A percentile compares a stretch with the other conserved stretches of the same genome.
These are phyloP conservation scores for Scolopax mira DNA, from an alignment of 2,113 vertebrate species.

Conservation along the genomic window DNA sequence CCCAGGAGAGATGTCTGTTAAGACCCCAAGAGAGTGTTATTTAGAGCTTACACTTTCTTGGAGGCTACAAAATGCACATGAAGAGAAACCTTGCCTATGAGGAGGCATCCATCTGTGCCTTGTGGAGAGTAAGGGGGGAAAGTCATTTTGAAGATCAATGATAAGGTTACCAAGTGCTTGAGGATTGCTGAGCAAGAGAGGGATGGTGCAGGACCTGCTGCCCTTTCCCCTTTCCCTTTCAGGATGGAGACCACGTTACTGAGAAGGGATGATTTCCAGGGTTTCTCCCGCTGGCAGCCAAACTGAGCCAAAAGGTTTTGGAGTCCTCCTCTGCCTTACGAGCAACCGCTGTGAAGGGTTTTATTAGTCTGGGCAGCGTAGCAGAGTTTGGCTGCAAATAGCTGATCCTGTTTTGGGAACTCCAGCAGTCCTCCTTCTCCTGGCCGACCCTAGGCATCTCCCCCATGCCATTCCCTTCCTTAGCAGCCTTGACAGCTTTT, in stretches of 20 bases:
- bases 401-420: background rate
- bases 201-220: background rate
- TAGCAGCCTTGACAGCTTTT: conserved; percentile 4
- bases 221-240: background rate
- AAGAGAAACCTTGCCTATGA: background rate
- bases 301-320: background rate
- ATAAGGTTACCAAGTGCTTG: background rate
- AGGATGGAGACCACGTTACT: background rate
- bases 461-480: background rate
- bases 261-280: background rate
- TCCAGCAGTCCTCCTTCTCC: background rate
- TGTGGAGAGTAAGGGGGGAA: background rate
- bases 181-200: background rate
- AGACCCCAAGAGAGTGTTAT: background rate
- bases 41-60: background rate
- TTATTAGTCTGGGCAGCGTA: rapidly evolving
- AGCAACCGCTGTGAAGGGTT: background rate
- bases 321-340: background rate
- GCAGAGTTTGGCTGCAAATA: background rate
- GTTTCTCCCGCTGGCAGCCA: background rate
- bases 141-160: background rate
- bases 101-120: background rate
- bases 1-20: background rate
- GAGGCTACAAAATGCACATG: background rate
- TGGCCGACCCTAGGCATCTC: background rate